phyloP scores from a whole-genome alignment of 1,140 invertebrate species.

The Lucilia sericata region DNA sequence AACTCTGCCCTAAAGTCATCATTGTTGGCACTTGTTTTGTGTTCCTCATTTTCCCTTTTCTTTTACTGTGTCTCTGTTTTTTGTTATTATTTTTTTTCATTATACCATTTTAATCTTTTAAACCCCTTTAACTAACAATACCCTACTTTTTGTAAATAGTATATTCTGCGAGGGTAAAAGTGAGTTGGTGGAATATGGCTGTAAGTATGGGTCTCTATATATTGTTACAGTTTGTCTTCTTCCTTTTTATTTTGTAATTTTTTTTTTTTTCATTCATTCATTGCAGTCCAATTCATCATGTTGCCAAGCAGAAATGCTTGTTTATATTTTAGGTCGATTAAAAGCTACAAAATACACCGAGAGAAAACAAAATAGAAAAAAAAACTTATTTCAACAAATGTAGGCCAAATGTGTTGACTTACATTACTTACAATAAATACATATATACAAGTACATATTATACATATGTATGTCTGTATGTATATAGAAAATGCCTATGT shows the following conservation, averaged over 20 bases:
- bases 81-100: conserved; percentile 26
- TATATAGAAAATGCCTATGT: background rate
- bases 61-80: background rate
- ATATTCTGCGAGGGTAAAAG: background rate
- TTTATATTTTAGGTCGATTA: conserved; percentile 44
- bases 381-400: conserved; percentile 18
- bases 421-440: conserved; percentile 31
- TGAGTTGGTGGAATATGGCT: background rate
- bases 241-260: background rate
- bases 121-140: conserved; percentile 43
- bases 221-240: conserved; percentile 18
- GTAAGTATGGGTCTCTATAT: background rate
- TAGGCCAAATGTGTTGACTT: conserved; percentile 41
- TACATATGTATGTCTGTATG: background rate
- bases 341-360: background rate
- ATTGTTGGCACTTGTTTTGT: conserved; percentile 30
- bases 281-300: conserved; percentile 36
- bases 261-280: conserved; percentile 22
- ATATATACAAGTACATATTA: background rate
- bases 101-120: conserved; percentile 40
- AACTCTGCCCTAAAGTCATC: background rate
- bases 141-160: conserved; percentile 7
- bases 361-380: conserved; percentile 12
- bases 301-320: conserved; percentile 39
- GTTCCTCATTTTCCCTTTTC: background rate